Percentiles rank a stretch among this genome's conserved stretches.
phyloP scores from a whole-genome alignment of 2,888 invertebrate genomes.

The Seladonia tumulorum region DNA sequence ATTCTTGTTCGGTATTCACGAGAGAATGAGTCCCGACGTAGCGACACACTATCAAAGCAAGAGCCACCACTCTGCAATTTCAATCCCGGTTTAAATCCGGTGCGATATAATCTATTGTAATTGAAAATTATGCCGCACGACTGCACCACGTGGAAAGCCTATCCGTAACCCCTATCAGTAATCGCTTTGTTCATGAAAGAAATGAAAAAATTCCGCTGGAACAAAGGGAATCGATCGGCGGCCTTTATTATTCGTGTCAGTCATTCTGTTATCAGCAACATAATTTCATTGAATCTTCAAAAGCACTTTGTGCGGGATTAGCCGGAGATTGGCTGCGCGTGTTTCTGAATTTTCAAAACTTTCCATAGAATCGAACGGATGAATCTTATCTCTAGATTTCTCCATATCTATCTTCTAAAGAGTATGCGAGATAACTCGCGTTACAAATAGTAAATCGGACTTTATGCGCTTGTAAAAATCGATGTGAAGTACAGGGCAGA shows the following conservation, averaged over 20 bases:
- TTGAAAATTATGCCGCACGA: conserved; percentile 79
- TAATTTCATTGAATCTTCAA: conserved; percentile 11
- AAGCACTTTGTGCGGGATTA: not conserved
- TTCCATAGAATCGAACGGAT: not conserved
- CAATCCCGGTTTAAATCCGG: conserved; percentile 62
- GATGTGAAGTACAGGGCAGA: not conserved
- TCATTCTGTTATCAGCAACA: conserved; percentile 14
- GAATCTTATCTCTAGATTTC: not conserved
- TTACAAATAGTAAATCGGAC: not conserved
- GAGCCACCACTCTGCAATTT: conserved; percentile 35
- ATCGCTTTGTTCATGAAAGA: conserved; percentile 63
- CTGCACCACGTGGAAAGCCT: conserved; percentile 65
- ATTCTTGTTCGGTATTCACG: not conserved
- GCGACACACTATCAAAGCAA: conserved; percentile 56
- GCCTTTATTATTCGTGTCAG: conserved; percentile 34
- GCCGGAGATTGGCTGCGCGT: not conserved
- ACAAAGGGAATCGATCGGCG: conserved; percentile 48
- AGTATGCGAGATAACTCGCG: not conserved
- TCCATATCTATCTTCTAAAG: not conserved
- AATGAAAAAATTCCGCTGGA: conserved; percentile 70
- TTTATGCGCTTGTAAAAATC: not conserved
- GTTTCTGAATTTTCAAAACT: not conserved
- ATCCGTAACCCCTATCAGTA: conserved; percentile 49
- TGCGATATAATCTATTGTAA: conserved; percentile 79
- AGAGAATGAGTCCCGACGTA: conserved; percentile 25